Base-by-base conservation (phyloP, 2,113 vertebrate species). In the Gasterosteus aculeatus region DNA sequence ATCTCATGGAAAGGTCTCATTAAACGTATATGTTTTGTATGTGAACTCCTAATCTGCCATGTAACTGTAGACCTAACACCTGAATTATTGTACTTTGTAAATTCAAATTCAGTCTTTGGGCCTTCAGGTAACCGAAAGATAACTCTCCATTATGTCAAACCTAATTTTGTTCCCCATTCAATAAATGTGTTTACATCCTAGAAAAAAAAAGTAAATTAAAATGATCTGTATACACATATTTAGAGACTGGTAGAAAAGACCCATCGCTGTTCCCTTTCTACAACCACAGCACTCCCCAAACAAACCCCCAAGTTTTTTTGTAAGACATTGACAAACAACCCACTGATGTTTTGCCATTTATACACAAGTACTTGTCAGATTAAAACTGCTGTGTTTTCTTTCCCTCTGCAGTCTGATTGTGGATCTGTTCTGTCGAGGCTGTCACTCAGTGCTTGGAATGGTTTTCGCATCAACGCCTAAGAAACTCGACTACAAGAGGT, bases 381-480 rank as follows among this genome's bases (percentile, higher is more conserved):
- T 39, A 59, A 16, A 57, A 54, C 31, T 33, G 1, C 49, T 29
- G 15, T 35, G 35, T 10, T 59, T 5, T 72, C 14, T 39, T 29
- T 18, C 41, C 2, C n/a, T 15, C 70, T 12, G 0, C 73, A 95
- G 94, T 66, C 77, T 94, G 56, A 41, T 92, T 1, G 77, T 89
- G 19, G 88, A 91, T 70, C 88, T 95, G 2, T 53, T 76, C 18
- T 94, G 94, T 46, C 75, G 44, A 15, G 89, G 93, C 35, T 95
- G 94, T 53, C 26, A 49, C 16, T 77, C 88, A 15, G 63, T 83
- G 2, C 89, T 95, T 0, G 94, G 94, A 35, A 88, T 92, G 85
- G 68, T 93, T 72, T 95, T 90, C 42, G 66, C 74, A 5, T 94
- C 94, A 9, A 95, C 94, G 0, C 93, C 94, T 0, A 93, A 80